These are phyloP conservation scores for Parochlus steinenii DNA, from an alignment of 2,888 invertebrate genomes.

Conservation along the genomic window DNA sequence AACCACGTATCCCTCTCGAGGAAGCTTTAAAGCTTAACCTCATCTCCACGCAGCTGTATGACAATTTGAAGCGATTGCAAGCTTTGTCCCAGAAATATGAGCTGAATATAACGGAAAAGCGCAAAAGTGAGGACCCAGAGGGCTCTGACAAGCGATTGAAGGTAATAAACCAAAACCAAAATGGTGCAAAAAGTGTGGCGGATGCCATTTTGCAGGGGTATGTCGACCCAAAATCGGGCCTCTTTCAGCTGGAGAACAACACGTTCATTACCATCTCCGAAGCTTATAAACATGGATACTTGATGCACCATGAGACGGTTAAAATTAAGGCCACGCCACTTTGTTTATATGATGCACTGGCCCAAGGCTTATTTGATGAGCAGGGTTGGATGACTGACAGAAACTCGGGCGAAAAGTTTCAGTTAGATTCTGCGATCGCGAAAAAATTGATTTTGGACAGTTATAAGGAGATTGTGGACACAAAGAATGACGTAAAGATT, in stretches of 20 bases:
- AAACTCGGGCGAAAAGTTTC: slow-evolving; percentile 67
- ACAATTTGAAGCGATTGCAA: slow-evolving; percentile 6
- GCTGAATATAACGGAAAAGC: slow-evolving; percentile 52
- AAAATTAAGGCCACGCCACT: slow-evolving; percentile 64
- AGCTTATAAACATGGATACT: slow-evolving; percentile 70
- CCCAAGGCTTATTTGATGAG: slow-evolving; percentile 69
- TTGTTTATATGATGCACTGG: slow-evolving; percentile 72
- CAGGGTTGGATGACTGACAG: slow-evolving; percentile 74
- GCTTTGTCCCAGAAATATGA: slow-evolving; percentile 49
- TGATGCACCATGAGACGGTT: slow-evolving; percentile 57
- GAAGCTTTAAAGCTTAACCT: slow-evolving; percentile 34
- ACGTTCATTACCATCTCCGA: slow-evolving; percentile 67
- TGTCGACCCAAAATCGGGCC: slow-evolving; percentile 66
- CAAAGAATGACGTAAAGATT: slow-evolving; percentile 59
- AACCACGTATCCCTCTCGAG: slow-evolving; percentile 32
- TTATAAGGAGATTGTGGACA: slow-evolving; percentile 70
- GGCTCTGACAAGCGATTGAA: slow-evolving; percentile 53
- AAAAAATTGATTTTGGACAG: slow-evolving; percentile 63
- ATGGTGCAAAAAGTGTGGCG: slow-evolving; percentile 45
- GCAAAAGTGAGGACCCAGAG: slow-evolving; percentile 52
- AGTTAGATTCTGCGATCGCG: slow-evolving; percentile 65
- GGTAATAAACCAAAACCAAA: slow-evolving; percentile 35
- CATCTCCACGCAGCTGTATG: slow-evolving; percentile 23
- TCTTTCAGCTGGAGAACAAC: slow-evolving; percentile 56
- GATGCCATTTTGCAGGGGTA: slow-evolving; percentile 75